These are phyloP conservation scores for Xyrauchen texanus DNA, from an alignment of 2,113 vertebrate genomes.

Conservation along the genomic window DNA sequence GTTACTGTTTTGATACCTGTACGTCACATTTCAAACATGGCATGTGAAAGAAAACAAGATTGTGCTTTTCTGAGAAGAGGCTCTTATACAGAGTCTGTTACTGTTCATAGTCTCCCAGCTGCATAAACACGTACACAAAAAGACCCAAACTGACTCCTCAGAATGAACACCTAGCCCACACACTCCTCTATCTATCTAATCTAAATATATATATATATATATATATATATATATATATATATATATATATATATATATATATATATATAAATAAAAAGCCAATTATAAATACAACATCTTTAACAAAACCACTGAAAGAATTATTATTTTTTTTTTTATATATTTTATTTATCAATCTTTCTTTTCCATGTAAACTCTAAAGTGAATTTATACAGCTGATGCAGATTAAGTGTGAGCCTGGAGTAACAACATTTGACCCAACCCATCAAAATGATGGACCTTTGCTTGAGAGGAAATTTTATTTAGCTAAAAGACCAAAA, in stretches of 20 bases:
- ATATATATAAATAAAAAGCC: too few relatives aligned
- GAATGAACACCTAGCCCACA: neutral
- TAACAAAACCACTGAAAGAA: neutral
- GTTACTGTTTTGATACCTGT: neutral
- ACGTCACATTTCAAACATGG: slow-evolving; percentile 15
- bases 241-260: neutral
- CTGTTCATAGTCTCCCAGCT: slow-evolving; percentile 14
- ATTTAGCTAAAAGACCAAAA: neutral
- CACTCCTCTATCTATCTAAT: neutral
- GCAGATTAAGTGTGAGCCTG: neutral
- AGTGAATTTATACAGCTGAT: slow-evolving; percentile 12
- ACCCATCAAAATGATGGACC: slow-evolving; percentile 4
- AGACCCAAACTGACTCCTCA: neutral
- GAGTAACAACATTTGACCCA: slow-evolving; percentile 14
- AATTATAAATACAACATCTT: too few relatives aligned
- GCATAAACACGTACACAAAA: slow-evolving; percentile 26
- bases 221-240: too few relatives aligned
- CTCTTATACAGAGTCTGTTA: neutral
- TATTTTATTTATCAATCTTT: too few relatives aligned
- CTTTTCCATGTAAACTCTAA: neutral
- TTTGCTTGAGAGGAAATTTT: neutral
- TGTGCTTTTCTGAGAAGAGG: slow-evolving; percentile 9
- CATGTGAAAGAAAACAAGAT: slow-evolving; percentile 4
- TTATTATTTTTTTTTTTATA: too few relatives aligned
- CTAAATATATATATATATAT: neutral